Base-by-base conservation (phyloP, 2,888 invertebrate species). In the Drosophila tanythrix region DNA sequence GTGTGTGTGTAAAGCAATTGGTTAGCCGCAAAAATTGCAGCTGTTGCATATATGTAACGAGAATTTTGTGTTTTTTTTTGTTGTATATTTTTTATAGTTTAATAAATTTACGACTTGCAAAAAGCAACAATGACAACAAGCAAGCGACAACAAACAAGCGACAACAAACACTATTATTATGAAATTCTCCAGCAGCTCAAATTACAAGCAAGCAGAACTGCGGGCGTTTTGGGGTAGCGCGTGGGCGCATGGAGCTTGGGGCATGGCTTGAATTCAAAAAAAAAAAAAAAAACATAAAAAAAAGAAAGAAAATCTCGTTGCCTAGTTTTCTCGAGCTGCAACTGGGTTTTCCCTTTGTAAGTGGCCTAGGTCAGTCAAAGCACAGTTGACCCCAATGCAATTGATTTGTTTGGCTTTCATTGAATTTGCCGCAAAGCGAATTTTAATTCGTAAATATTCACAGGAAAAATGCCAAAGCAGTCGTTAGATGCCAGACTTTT, bases 1-100 rank as follows among this genome's bases (percentile, higher is more conserved):
- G 15, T 10, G 21, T 35, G 31, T 46, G 11, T 53, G 38, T 73
- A 50, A 64, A 56, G 62, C 74, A 78, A 78, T 78, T 78, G 79
- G 60, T 63, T 52, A 69, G 63, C 60, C 66, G 57, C 78, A 60
- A 64, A 76, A 77, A 78, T 50, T 78, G 78, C 78, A 74, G 67
- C 79, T 65, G 59, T 64, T 74, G 78, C 70, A 70, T 57, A 67
- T 61, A 60, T 51, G 40, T 25, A 33, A 53, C 11, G 53, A 50
- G 25, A 33, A 46, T 65, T 13, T 58, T 2, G 27, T 1, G 51
- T 57, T 36, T 33, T 35, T 33, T 25, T 40, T 52, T 38, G 21
- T 15, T 38, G 25, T 15, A 0, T 5, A 33, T 13, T 13, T 63
- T 43, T 38, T 74, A 36, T 48, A 50, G 68, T 43, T 76, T 65